Base-by-base conservation (phyloP, 2,888 invertebrate species). In the Gastrophysa polygoni region DNA sequence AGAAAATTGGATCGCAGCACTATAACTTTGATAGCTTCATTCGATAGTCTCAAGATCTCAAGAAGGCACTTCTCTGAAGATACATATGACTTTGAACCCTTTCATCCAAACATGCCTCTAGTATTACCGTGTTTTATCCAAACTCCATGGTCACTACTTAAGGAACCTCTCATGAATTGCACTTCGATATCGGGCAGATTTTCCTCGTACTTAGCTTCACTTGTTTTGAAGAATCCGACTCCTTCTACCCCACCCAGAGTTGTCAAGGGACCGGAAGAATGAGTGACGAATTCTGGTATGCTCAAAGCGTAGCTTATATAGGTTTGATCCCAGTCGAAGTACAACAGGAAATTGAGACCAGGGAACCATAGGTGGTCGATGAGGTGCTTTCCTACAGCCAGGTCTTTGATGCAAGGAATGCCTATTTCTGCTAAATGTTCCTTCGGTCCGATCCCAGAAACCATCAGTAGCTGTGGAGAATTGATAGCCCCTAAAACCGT, bases 401-500 rank as follows among this genome's bases (percentile, higher is more conserved):
- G 81, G 74, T 91, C 84, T 66, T 86, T 80, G 56, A 90, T 77
- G 0, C 87, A 84, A 0, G 85, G 82, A 64, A 91, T 89, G 7
- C 82, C 83, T 2, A 87, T 74, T 0, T 85, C 79, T 60, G 83
- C 74, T 58, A 89, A 77, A 67, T 89, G 88, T 1, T 84, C 77
- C 68, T 78, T 82, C 0, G 89, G 89, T 0, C 89, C 89, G 14
- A 89, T 77, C 1, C 89, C 89, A 0, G 87, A 87, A 1, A 89
- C 78, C 87, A 88, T 87, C n/a, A 89, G 73, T 8, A 94, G 77
- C 78, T 94, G 92, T 0, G 93, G 91, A 0, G 92, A 88, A 78
- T 90, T 91, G 66, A 94, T 88, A 0, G 92, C 88, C 0, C 93
- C 88, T 65, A n/a, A n/a, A n/a, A n/a, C n/a, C n/a, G n/a, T n/a